These are phyloP conservation scores for Urocyon cinereoargenteus DNA, from an alignment of 2,797 vertebrate species.

Conservation along the genomic window DNA sequence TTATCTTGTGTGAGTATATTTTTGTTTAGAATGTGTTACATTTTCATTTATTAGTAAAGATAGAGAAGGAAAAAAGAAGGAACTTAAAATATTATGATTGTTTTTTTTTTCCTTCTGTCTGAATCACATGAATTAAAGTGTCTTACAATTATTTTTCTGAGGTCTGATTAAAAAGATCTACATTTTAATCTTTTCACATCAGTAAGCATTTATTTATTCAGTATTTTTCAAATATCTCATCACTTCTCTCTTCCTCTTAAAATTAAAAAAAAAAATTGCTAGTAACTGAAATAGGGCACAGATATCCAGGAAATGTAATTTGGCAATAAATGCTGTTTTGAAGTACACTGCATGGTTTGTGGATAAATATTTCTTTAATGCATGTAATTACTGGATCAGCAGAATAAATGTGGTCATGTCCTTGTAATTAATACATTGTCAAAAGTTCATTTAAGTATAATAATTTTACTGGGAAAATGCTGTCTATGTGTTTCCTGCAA, in stretches of 20 bases:
- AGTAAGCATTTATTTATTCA: constrained; percentile 68
- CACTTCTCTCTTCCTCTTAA: constrained; percentile 75
- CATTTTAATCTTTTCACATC: constrained; percentile 66
- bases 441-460: constrained; percentile 93
- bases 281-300: constrained; percentile 83
- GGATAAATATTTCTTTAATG: constrained; percentile 93
- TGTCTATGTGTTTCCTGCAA: constrained; percentile 87
- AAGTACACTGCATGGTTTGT: constrained; percentile 88
- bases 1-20: neutral
- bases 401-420: constrained; percentile 92
- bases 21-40: neutral
- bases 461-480: constrained; percentile 90
- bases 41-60: constrained; percentile 45
- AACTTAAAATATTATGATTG: neutral
- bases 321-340: constrained; percentile 87
- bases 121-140: constrained; percentile 8
- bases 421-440: constrained; percentile 92
- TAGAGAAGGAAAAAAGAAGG: neutral
- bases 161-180: constrained; percentile 28
- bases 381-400: constrained; percentile 91
- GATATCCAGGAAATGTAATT: constrained; percentile 86
- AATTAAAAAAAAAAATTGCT: constrained; percentile 81
- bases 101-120: neutral
- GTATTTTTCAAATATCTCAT: constrained; percentile 63
- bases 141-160: constrained; percentile 54